phyloP scores from a whole-genome alignment of 2,113 vertebrate genomes.

The Oophaga pumilio region DNA sequence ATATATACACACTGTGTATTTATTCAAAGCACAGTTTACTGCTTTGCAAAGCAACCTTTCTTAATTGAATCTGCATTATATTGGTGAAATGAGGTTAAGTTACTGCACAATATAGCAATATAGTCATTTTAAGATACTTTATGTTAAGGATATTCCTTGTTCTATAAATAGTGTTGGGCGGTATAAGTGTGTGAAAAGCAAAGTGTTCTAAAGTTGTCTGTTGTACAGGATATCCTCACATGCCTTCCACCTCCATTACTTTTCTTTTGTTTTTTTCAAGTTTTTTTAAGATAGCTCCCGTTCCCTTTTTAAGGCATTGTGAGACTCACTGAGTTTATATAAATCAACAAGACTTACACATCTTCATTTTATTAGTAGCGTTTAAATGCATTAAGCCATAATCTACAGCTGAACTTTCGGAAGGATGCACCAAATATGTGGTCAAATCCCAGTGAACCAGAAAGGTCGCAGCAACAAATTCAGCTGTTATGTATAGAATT shows the following conservation, averaged over 20 bases:
- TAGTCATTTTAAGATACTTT: background rate
- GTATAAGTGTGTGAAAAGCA: constrained; percentile 24
- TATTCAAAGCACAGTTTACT: too few relatives aligned
- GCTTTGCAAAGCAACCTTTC: too few relatives aligned
- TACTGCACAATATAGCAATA: background rate
- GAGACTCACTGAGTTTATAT: background rate
- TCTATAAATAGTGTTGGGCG: constrained; percentile 11
- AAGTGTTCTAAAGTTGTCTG: background rate
- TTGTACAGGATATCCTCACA: constrained; percentile 7
- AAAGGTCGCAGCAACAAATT: too few relatives aligned
- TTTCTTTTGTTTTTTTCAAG: background rate
- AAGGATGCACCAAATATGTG: too few relatives aligned
- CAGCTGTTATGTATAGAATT: too few relatives aligned
- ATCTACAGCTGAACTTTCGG: too few relatives aligned
- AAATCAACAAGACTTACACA: too few relatives aligned
- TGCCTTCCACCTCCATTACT: background rate
- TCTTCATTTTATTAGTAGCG: too few relatives aligned
- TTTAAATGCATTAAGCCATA: too few relatives aligned
- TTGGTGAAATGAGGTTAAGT: background rate
- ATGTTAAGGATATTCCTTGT: background rate
- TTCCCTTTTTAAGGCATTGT: background rate
- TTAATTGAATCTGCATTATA: background rate
- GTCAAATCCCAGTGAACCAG: too few relatives aligned
- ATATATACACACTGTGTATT: too few relatives aligned
- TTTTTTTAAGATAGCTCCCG: background rate